Base-by-base conservation (phyloP, 2,888 invertebrate species). In the Parnassius orleans region DNA sequence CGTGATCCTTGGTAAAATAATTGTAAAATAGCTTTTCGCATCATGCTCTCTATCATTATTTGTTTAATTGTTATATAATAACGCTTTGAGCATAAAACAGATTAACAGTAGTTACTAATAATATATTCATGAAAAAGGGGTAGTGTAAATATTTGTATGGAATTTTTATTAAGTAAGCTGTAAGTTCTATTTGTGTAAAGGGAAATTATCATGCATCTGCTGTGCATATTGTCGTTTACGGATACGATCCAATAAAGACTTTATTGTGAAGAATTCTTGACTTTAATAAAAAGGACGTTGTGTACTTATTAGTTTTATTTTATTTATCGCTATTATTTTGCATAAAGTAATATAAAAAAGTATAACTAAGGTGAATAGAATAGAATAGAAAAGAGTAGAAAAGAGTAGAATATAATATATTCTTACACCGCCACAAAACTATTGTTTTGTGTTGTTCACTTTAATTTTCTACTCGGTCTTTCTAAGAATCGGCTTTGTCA, bases 181-280 rank as follows among this genome's bases (percentile, higher is more conserved):
- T 78, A 83, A 80, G 77, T 78, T 83, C 79, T 78, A 78, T 82
- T 80, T 76, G 71, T 69, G 72, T 80, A 79, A 74, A 66, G 60
- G 75, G 74, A 74, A 68, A 75, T 72, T 68, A 68, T 74, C 74
- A 72, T 75, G 80, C 19, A 19, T 19, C 19, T 81, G 89, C 90
- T 90, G 87, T 89, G 87, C 84, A 89, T 89, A 89, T 78, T 83
- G 87, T 87, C 81, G 83, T 87, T 87, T 86, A 84, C 86, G 90
- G 90, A 90, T 90, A 88, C 89, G 87, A 90, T 90, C 90, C 90
- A 89, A 75, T 86, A 80, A 86, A 86, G 81, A 89, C 86, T 87
- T 87, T 86, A 88, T 83, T 88, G 89, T 90, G 86, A 86, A 81
- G 44, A 86, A 85, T 89, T 88, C 87, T 81, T 84, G 83, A 85